Evolutionary conservation across 2,113 vertebrate species (phyloP).

Genomic region (Labeo rohita): DNA sequence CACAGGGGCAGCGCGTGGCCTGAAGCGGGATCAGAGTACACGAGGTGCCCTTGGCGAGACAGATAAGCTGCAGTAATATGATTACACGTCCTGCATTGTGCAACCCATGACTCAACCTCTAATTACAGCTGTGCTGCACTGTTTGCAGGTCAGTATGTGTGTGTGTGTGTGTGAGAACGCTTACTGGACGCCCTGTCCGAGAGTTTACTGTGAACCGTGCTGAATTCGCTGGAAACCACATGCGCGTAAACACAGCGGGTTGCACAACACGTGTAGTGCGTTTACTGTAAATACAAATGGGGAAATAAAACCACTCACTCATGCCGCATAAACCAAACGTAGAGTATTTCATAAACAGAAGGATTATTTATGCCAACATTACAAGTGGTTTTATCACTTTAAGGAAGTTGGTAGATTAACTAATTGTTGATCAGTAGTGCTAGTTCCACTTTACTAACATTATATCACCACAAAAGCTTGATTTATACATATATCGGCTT

Average conservation of each 20-base stretch:
- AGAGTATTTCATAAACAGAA: constrained; percentile 44
- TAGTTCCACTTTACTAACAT: neutral
- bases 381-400: neutral
- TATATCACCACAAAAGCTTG: neutral
- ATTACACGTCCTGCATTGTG: constrained; percentile 68
- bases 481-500: neutral
- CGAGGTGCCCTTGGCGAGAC: constrained; percentile 70
- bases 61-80: constrained; percentile 70
- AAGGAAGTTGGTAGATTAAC: constrained; percentile 1
- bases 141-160: constrained; percentile 45
- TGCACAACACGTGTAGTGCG: constrained; percentile 32
- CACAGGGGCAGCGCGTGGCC: constrained; percentile 33
- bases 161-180: constrained; percentile 11
- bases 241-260: constrained; percentile 36
- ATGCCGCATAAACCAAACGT: constrained; percentile 26
- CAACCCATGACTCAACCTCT: constrained; percentile 67
- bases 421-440: neutral
- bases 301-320: constrained; percentile 43
- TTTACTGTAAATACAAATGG: constrained; percentile 47
- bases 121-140: constrained; percentile 46
- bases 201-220: constrained; percentile 36
- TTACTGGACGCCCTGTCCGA: constrained; percentile 22
- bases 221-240: constrained; percentile 45
- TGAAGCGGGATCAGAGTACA: constrained; percentile 63
- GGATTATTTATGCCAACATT: constrained; percentile 1